Evolutionary conservation across 2,888 invertebrate species (phyloP).

Genomic region (Hydroisotoma schaefferi): DNA sequence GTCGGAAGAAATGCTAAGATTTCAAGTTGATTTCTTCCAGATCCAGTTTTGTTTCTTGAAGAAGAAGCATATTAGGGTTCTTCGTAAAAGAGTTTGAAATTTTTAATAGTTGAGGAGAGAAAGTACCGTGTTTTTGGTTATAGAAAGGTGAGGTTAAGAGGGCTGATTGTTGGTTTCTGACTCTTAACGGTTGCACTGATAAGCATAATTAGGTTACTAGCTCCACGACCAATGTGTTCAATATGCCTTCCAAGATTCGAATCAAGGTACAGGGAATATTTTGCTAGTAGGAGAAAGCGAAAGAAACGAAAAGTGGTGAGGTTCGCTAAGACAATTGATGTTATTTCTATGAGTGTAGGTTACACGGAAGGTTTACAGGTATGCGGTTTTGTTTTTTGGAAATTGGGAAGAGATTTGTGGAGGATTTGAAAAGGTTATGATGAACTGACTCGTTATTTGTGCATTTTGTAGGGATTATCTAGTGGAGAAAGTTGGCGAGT

Average conservation of each 20-base stretch:
- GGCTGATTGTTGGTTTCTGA: no score
- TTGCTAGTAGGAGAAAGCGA: conserved; percentile 36
- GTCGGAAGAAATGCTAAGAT: no score
- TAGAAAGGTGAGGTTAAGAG: no score
- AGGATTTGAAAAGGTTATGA: conserved; percentile 17
- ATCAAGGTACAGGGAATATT: conserved; percentile 37
- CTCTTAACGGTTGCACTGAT: no score
- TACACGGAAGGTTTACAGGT: conserved; percentile 38
- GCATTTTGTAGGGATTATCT: conserved; percentile 26
- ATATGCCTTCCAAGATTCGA: conserved; percentile 43
- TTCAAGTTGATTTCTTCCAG: no score
- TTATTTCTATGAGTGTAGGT: conserved; percentile 41
- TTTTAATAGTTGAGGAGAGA: no score
- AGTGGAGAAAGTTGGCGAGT: conserved; percentile 44
- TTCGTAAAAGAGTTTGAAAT: no score
- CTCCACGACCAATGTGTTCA: conserved; percentile 47
- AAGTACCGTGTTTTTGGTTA: no score
- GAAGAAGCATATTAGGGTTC: no score
- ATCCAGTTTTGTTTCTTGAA: no score
- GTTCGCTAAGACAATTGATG: conserved; percentile 47
- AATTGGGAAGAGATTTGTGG: neutral
- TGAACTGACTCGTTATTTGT: conserved; percentile 21
- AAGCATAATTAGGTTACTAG: no score
- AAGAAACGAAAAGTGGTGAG: conserved; percentile 47
- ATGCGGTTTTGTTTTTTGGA: conserved; percentile 11